Base-by-base conservation (phyloP, 1,140 invertebrate genomes). In the Drosophila orena region DNA sequence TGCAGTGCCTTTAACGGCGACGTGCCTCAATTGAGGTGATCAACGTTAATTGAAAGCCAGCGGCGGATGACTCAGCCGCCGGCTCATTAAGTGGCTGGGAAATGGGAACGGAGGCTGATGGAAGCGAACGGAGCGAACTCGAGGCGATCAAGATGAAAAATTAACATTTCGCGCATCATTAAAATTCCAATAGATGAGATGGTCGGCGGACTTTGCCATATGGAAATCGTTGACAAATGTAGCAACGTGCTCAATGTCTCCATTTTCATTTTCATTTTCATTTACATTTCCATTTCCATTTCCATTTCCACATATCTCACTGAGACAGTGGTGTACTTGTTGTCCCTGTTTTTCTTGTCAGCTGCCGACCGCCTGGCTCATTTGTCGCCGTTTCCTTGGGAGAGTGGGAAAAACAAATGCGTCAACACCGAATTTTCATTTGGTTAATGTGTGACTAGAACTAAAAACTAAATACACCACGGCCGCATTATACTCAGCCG, bases 371-470 rank as follows among this genome's bases (percentile, higher is more conserved):
- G 70, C 53, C 71, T 75, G 70, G 79, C 84, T 83, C 83, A 86
- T 86, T 86, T 86, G 83, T 86, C 81, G 78, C 79, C 65, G 43
- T 64, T 69, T 70, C 35, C 52, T 43, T 17, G 14, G 47, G 30
- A n/a, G 42, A 70, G 76, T 84, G 84, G 81, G 84, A 77, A 80
- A 79, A 89, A 89, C 84, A 89, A 89, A 89, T 89, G 84, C 84
- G 84, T 89, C 84, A 89, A 89, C 84, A 89, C 84, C 80, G 84
- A 89, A 89, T 89, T 89, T 80, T 89, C 84, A 89, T 89, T 89
- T 89, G 84, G 84, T 89, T 89, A 89, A 89, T 89, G 84, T 89
- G 84, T 80, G 84, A 89, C 88, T 79, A 73, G 81, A 70, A 75
- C 78, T 62, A 80, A 80, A 54, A 62, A 80, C 77, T 77, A 56